Conservation (phyloP, 1,140 invertebrate genomes). For the Papilio polyxenes region DNA sequence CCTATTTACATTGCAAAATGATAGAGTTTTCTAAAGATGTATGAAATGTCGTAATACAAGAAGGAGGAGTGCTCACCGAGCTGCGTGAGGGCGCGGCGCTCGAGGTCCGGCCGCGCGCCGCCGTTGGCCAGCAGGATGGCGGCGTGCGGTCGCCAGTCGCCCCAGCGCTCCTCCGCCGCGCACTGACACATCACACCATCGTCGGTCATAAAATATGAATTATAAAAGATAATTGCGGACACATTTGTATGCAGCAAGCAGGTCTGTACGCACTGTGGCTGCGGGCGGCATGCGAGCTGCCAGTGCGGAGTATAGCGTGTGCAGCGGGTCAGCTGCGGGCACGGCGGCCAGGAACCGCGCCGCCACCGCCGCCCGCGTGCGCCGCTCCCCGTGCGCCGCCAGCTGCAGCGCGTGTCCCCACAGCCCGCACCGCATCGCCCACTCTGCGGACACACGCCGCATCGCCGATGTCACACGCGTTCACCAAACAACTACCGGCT, state of each 20-base stretch:
- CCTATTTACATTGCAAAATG: neutral
- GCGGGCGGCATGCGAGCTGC: conserved; percentile 92
- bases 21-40: no score
- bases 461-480: no score
- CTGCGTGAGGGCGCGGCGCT: conserved; percentile 90
- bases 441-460: conserved; percentile 82
- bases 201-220: no score
- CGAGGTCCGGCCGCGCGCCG: conserved; percentile 88
- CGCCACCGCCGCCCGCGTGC: conserved; percentile 93
- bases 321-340: conserved; percentile 92
- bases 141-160: conserved; percentile 97
- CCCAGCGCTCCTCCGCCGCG: conserved; percentile 93
- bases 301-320: conserved; percentile 95
- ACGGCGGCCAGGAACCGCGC: conserved; percentile 94
- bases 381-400: conserved; percentile 89
- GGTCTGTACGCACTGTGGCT: conserved; percentile 89
- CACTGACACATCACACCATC: conserved; percentile 76
- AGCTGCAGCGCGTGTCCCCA: conserved; percentile 98
- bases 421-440: conserved; percentile 92
- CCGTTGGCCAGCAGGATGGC: conserved; percentile 97
- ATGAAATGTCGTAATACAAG: no score
- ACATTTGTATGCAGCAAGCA: no score
- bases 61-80: conserved; percentile 72
- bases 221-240: no score
- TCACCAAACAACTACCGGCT: no score